Evolutionary conservation across 2,113 vertebrate species (phyloP).

Genomic region (Gobius niger): DNA sequence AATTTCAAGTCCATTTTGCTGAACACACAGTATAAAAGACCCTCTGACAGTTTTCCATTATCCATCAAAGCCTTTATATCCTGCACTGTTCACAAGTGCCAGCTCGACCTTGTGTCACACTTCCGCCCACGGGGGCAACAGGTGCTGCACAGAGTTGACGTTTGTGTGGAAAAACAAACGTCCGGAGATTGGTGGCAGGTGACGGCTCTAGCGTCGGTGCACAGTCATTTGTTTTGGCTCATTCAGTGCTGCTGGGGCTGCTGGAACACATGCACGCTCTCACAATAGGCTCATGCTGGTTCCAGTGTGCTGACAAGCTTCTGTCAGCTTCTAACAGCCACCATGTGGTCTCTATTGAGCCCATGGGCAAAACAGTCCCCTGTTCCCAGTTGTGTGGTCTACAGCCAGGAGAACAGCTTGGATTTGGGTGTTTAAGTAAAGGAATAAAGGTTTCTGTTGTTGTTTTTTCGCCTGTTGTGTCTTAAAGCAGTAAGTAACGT

Average conservation of each 20-base stretch:
- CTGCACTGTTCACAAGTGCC: background rate
- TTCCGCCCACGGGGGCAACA: background rate
- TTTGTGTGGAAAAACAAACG: constrained; percentile 35
- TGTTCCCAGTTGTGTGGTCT: background rate
- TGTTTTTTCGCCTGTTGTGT: too few relatives aligned
- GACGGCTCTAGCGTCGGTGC: constrained; percentile 11
- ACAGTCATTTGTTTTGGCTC: constrained; percentile 31
- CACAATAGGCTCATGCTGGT: constrained; percentile 11
- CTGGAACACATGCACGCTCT: constrained; percentile 41
- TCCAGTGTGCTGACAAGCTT: constrained; percentile 13
- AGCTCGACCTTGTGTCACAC: background rate
- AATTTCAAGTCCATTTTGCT: too few relatives aligned
- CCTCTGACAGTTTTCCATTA: background rate
- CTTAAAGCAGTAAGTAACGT: too few relatives aligned
- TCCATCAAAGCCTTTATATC: background rate
- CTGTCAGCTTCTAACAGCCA: constrained; percentile 18
- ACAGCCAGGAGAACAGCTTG: background rate
- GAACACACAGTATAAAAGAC: background rate
- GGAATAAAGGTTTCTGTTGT: too few relatives aligned
- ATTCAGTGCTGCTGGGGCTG: constrained; percentile 24
- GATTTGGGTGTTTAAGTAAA: background rate
- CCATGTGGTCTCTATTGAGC: constrained; percentile 41
- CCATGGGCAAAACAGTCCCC: background rate
- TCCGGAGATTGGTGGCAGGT: constrained; percentile 41
- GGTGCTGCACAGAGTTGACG: constrained; percentile 21